A percentile compares a stretch with the other conserved stretches of the same genome.
phyloP scores from a whole-genome alignment of 2,888 invertebrate species.

The Mythimna pallens region DNA sequence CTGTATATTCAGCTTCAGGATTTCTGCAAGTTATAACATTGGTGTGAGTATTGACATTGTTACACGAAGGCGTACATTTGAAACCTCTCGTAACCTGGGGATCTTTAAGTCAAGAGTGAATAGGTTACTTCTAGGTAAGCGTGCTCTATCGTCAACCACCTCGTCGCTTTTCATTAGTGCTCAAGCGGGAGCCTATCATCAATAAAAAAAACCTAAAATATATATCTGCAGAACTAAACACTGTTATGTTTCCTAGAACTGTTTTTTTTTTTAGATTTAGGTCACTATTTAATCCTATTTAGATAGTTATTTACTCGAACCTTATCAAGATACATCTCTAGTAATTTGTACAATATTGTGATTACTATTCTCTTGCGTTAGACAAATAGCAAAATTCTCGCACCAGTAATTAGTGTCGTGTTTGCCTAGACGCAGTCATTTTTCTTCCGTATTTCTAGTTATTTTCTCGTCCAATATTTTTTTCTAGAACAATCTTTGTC shows the following conservation, averaged over 20 bases:
- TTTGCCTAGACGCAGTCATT: conserved; percentile 65
- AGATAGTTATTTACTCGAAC: conserved; percentile 31
- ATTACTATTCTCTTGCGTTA: conserved; percentile 62
- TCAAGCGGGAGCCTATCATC: too few relatives aligned
- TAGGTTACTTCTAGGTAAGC: too few relatives aligned
- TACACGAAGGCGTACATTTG: too few relatives aligned
- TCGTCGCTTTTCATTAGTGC: too few relatives aligned
- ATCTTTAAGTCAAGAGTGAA: too few relatives aligned
- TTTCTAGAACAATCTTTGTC: background rate
- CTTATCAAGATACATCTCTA: conserved; percentile 38
- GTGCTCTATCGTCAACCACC: too few relatives aligned
- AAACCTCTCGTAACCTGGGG: too few relatives aligned
- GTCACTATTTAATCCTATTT: conserved; percentile 25
- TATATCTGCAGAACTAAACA: background rate
- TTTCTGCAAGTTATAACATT: background rate
- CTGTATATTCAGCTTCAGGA: background rate
- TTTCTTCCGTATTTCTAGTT: conserved; percentile 62
- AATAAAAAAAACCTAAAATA: background rate
- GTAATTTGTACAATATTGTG: conserved; percentile 55
- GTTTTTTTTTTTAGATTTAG: conserved; percentile 1
- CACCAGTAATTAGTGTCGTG: conserved; percentile 71
- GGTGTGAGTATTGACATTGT: background rate
- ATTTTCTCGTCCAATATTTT: conserved; percentile 2
- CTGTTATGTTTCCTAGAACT: background rate
- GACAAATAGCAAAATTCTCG: conserved; percentile 68